A percentile compares a stretch with the other conserved stretches of the same genome.
Evolutionary conservation across 2,888 invertebrate species (phyloP).

Genomic region (Andricus curvator): DNA sequence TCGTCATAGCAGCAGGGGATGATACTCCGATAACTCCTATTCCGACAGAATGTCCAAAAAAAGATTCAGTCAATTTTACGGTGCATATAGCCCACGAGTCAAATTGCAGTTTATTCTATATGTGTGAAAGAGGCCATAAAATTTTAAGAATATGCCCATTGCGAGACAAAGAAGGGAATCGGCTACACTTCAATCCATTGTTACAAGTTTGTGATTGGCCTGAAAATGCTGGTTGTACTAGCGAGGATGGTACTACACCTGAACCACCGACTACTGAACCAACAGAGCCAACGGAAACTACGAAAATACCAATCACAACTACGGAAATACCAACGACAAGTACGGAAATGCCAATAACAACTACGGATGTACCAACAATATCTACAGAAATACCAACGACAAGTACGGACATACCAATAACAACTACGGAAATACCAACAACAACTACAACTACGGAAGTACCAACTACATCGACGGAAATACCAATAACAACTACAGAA

Average conservation of each 20-base stretch:
- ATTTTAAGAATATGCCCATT: slow-evolving; percentile 52
- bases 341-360: too few relatives aligned
- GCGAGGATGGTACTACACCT: not conserved
- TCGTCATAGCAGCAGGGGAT: slow-evolving; percentile 12
- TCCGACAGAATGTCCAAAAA: not conserved
- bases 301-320: not conserved
- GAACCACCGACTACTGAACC: not conserved
- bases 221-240: slow-evolving; percentile 23
- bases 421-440: too few relatives aligned
- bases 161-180: slow-evolving; percentile 51
- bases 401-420: too few relatives aligned
- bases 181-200: slow-evolving; percentile 44
- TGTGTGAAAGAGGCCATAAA: slow-evolving; percentile 45
- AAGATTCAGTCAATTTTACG: slow-evolving; percentile 47
- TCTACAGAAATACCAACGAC: not conserved
- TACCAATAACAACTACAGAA: too few relatives aligned
- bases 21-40: not conserved
- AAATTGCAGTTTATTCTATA: slow-evolving; percentile 58
- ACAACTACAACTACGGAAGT: too few relatives aligned
- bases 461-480: not conserved
- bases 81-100: slow-evolving; percentile 58
- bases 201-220: slow-evolving; percentile 43
- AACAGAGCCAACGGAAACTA: slow-evolving; percentile 3
- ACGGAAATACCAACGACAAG: too few relatives aligned
- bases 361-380: not conserved